Percentiles rank a stretch among this genome's conserved stretches.
Conservation (phyloP, 2,888 invertebrate genomes). For the Lycocerus yunnanus region DNA sequence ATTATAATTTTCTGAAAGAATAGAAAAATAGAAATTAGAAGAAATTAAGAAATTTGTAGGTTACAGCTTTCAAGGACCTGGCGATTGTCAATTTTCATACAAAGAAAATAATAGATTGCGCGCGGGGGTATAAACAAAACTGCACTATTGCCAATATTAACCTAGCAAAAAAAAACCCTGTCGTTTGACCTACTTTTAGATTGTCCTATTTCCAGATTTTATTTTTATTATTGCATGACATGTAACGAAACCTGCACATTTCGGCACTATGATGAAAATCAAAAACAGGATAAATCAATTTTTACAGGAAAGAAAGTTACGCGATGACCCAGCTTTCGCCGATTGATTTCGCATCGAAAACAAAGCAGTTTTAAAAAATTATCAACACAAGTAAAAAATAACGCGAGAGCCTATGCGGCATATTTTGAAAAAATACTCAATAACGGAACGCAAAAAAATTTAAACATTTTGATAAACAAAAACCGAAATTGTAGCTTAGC, state of each 20-base stretch:
- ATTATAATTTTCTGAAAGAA: conserved; percentile 20
- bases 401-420: neutral
- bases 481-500: neutral
- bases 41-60: conserved; percentile 1
- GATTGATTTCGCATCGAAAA: neutral
- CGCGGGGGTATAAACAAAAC: neutral
- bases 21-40: neutral
- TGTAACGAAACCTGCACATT: neutral
- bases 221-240: neutral
- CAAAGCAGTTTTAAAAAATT: neutral
- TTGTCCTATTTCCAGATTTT: conserved; percentile 25
- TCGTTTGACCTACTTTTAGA: conserved; percentile 23
- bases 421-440: neutral
- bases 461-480: neutral
- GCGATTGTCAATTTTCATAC: neutral
- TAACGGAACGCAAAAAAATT: neutral
- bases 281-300: conserved; percentile 5
- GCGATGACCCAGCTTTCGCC: neutral
- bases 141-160: conserved; percentile 16
- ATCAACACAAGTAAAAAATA: neutral
- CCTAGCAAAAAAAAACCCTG: conserved; percentile 19
- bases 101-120: neutral
- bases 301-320: neutral
- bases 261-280: neutral
- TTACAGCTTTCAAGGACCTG: neutral